Conservation (phyloP, 2,113 vertebrate genomes). For the Hippocampus comes region DNA sequence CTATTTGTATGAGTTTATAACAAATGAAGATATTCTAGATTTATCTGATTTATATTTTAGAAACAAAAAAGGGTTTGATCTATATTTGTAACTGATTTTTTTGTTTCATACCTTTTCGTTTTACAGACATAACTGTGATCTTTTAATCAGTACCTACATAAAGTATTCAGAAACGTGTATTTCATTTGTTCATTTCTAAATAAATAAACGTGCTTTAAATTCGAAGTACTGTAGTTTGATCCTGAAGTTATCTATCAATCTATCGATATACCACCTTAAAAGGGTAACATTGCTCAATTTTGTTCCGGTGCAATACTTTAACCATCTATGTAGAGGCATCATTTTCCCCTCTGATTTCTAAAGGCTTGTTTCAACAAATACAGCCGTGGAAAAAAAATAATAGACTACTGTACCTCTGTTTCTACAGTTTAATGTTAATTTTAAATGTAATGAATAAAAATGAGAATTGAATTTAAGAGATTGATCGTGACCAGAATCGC, state of each 20-base stretch:
- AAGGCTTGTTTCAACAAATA: not conserved
- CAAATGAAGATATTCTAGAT: conserved; percentile 40
- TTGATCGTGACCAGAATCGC: no score
- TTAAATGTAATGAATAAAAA: no score
- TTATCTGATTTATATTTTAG: conserved; percentile 47
- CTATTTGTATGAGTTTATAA: conserved; percentile 34
- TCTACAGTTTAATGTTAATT: no score
- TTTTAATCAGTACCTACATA: conserved; percentile 46
- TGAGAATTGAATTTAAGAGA: no score
- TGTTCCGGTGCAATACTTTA: not conserved
- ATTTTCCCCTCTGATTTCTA: not conserved
- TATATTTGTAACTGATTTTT: conserved; percentile 33
- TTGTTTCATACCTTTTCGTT: not conserved
- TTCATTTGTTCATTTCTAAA: not conserved
- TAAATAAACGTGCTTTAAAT: not conserved
- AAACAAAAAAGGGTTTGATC: conserved; percentile 36
- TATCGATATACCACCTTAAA: not conserved
- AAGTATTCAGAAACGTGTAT: conserved; percentile 5
- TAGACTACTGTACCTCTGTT: no score
- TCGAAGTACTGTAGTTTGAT: not conserved
- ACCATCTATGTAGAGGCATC: not conserved
- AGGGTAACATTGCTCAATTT: not conserved
- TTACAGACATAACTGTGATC: conserved; percentile 20
- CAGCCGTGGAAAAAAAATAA: no score
- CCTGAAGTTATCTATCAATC: not conserved